Percentiles rank a stretch among this genome's conserved stretches.
These are phyloP conservation scores for Simalia tracyae DNA, from an alignment of 2,797 vertebrate genomes.

Conservation along the genomic window DNA sequence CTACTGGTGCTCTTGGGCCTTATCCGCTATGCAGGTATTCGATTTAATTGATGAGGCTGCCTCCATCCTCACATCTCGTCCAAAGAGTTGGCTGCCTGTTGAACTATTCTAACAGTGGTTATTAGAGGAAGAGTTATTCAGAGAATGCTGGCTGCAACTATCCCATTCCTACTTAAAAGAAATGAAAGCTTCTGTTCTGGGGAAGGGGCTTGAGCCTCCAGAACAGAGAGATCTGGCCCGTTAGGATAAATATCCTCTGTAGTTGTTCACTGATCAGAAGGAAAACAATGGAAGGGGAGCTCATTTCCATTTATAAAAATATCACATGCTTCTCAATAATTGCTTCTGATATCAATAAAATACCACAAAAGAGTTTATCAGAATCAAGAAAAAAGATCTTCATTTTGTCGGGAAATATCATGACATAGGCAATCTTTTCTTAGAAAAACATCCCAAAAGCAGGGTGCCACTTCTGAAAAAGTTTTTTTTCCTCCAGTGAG, in stretches of 20 bases:
- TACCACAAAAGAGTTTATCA: neutral
- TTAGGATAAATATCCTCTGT: neutral
- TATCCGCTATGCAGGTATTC: neutral
- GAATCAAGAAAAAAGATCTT: neutral
- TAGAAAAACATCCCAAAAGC: neutral
- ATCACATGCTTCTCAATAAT: neutral
- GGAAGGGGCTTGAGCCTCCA: neutral
- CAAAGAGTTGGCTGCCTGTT: neutral
- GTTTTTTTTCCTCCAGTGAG: neutral
- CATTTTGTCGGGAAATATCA: neutral
- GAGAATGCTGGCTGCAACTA: neutral
- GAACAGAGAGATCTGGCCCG: neutral
- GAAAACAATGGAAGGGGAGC: neutral
- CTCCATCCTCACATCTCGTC: neutral
- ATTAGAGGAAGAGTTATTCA: neutral
- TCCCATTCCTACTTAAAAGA: neutral
- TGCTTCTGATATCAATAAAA: neutral
- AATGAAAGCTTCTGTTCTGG: neutral
- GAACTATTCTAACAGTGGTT: neutral
- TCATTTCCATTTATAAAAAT: neutral
- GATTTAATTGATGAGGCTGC: neutral
- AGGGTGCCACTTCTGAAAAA: neutral
- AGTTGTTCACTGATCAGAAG: neutral
- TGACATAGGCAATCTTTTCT: neutral
- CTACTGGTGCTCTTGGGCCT: neutral